Evolutionary conservation across 2,888 invertebrate genomes (phyloP).

Genomic region (Torymus texanus): DNA sequence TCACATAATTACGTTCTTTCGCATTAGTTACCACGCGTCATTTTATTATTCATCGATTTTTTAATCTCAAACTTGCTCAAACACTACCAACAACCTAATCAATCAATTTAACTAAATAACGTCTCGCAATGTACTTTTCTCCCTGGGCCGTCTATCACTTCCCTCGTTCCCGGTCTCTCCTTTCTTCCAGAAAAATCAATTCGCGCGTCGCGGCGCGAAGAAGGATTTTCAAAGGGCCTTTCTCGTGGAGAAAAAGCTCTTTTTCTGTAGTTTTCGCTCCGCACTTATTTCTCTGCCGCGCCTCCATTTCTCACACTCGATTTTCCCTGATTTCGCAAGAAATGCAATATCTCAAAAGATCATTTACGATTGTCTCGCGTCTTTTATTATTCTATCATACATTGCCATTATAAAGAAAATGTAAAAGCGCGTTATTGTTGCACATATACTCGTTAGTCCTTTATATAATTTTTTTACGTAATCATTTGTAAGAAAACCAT

Average conservation of each 20-base stretch:
- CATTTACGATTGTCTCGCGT: constrained; percentile 2
- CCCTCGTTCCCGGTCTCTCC: background rate
- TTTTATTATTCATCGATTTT: too few relatives aligned
- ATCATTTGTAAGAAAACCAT: too few relatives aligned
- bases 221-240: constrained; percentile 46
- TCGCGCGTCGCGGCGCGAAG: constrained; percentile 3
- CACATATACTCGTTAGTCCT: too few relatives aligned
- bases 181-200: constrained; percentile 19
- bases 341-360: constrained; percentile 20
- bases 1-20: too few relatives aligned
- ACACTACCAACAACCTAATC: too few relatives aligned
- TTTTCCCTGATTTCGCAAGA: constrained; percentile 18
- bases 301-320: constrained; percentile 15
- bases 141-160: background rate
- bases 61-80: too few relatives aligned
- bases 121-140: too few relatives aligned
- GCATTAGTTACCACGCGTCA: too few relatives aligned
- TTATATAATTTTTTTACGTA: too few relatives aligned
- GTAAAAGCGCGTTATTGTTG: too few relatives aligned
- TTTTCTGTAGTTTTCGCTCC: constrained; percentile 34
- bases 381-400: too few relatives aligned
- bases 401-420: too few relatives aligned
- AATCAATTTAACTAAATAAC: constrained; percentile 34
- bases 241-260: constrained; percentile 36
- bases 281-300: constrained; percentile 3